Evolutionary conservation across 1,140 invertebrate species (phyloP).

Genomic region (Euglossa dilemma): DNA sequence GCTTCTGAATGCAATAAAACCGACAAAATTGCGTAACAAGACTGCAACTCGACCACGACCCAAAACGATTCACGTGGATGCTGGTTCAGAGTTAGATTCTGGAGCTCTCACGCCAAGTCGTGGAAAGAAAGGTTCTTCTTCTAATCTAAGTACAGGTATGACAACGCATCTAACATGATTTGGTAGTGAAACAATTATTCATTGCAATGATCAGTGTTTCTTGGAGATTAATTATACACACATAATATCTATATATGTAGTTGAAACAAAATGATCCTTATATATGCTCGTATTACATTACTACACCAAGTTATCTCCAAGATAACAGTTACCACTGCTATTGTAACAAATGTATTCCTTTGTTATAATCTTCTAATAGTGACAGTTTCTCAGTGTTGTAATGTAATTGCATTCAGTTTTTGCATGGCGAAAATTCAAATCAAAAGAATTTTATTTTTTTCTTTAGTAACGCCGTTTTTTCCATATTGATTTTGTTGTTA

Average conservation of each 20-base stretch:
- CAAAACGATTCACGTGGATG: slow-evolving; percentile 95
- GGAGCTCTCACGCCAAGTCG: slow-evolving; percentile 88
- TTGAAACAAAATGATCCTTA: neutral
- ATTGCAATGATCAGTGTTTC: slow-evolving; percentile 53
- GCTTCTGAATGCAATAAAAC: slow-evolving; percentile 85
- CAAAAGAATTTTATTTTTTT: slow-evolving; percentile 52
- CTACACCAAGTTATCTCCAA: slow-evolving; percentile 56
- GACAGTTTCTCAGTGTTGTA: slow-evolving; percentile 72
- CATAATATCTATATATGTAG: neutral
- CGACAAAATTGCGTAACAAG: slow-evolving; percentile 85
- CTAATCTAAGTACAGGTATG: slow-evolving; percentile 90
- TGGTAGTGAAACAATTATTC: slow-evolving; percentile 32
- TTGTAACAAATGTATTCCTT: slow-evolving; percentile 57
- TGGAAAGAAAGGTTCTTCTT: slow-evolving; percentile 91
- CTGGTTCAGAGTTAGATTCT: slow-evolving; percentile 88
- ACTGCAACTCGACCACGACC: slow-evolving; percentile 87
- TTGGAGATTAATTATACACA: slow-evolving; percentile 48
- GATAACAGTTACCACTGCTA: slow-evolving; percentile 51
- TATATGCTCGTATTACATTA: neutral
- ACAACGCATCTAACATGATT: slow-evolving; percentile 8
- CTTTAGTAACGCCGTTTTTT: slow-evolving; percentile 59
- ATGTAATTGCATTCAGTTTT: slow-evolving; percentile 69
- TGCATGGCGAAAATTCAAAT: slow-evolving; percentile 74
- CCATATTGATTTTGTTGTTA: slow-evolving; percentile 62
- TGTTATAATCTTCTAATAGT: slow-evolving; percentile 63